phyloP scores from a whole-genome alignment of 2,888 invertebrate genomes.

The Galerucella nymphaeae region DNA sequence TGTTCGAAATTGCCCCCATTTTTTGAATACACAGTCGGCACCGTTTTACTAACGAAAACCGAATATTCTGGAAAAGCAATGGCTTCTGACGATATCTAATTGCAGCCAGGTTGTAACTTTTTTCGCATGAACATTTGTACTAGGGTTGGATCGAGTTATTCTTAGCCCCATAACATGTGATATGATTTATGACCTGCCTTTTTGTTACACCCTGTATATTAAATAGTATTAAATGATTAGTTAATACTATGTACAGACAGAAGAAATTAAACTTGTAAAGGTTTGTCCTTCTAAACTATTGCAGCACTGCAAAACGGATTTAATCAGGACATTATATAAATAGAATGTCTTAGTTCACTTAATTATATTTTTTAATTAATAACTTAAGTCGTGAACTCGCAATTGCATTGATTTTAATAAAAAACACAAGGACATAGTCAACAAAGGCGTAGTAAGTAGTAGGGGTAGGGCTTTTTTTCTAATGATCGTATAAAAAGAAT shows the following conservation, averaged over 20 bases:
- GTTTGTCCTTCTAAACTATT: constrained; percentile 3
- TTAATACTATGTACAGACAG: neutral
- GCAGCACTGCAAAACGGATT: neutral
- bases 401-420: constrained; percentile 6
- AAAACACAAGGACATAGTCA: neutral
- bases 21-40: no score
- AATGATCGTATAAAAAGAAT: neutral
- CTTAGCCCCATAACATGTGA: no score
- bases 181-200: no score
- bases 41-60: no score
- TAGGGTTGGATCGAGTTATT: no score
- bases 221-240: neutral
- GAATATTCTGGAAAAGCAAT: no score
- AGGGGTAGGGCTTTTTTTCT: constrained; percentile 5
- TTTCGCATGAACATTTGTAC: no score
- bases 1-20: no score
- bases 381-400: neutral
- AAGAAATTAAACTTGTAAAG: neutral
- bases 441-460: constrained; percentile 1
- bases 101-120: no score
- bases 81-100: no score
- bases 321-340: neutral
- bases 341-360: neutral
- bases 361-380: constrained; percentile 2
- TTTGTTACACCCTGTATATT: no score